Evolutionary conservation across 2,797 vertebrate species (phyloP).

Genomic region (Phalloptychus januarius): DNA sequence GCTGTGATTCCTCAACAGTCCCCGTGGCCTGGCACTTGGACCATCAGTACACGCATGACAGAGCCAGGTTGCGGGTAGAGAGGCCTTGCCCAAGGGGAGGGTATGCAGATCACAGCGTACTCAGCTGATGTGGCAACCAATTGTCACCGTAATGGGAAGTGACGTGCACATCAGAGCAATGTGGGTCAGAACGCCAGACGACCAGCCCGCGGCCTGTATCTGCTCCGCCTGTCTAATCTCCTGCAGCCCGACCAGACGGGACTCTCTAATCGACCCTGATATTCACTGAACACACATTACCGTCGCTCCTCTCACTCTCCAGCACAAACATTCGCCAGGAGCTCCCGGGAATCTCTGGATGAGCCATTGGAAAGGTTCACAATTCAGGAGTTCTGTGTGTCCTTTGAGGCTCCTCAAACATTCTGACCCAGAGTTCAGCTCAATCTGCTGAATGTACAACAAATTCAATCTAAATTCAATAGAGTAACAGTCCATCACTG

Average conservation of each 20-base stretch:
- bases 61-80: slow-evolving; percentile 32
- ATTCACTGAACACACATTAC: slow-evolving; percentile 87
- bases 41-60: slow-evolving; percentile 36
- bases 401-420: background rate
- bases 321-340: slow-evolving; percentile 27
- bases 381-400: background rate
- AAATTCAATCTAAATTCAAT: too few relatives aligned
- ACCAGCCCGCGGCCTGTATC: slow-evolving; percentile 81
- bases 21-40: slow-evolving; percentile 27
- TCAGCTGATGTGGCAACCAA: slow-evolving; percentile 71
- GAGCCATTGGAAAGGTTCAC: slow-evolving; percentile 13
- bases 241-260: slow-evolving; percentile 80
- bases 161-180: slow-evolving; percentile 85
- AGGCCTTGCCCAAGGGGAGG: slow-evolving; percentile 60
- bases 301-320: slow-evolving; percentile 57
- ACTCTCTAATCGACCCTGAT: slow-evolving; percentile 89
- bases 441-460: slow-evolving; percentile 26
- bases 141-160: slow-evolving; percentile 81
- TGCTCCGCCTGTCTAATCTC: slow-evolving; percentile 87
- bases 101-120: slow-evolving; percentile 48
- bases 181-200: slow-evolving; percentile 86
- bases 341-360: slow-evolving; percentile 14
- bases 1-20: slow-evolving; percentile 55
- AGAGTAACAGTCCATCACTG: slow-evolving; percentile 24
- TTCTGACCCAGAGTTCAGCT: slow-evolving; percentile 12